Percentiles rank a stretch among this genome's conserved stretches.
Conservation (phyloP, 2,888 invertebrate genomes). For the Stenchaetothrips biformis region DNA sequence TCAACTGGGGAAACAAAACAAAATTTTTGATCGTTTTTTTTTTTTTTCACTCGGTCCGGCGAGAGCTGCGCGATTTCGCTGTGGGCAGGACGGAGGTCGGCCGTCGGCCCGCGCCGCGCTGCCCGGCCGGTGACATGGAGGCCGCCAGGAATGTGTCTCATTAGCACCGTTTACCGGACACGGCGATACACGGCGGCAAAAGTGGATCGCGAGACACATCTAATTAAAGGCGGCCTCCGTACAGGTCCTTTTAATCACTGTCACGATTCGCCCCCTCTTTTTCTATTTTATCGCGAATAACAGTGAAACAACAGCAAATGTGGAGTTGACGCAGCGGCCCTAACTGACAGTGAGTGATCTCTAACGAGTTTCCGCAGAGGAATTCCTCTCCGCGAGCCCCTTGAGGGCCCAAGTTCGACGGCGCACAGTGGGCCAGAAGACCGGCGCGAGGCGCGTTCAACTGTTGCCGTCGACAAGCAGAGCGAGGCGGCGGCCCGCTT, state of each 20-base stretch:
- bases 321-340: not conserved
- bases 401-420: no score
- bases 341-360: slow-evolving; percentile 9
- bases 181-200: slow-evolving; percentile 7
- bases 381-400: not conserved
- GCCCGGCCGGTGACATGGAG: not conserved
- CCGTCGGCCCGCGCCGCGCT: not conserved
- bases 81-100: not conserved
- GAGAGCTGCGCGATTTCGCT: not conserved
- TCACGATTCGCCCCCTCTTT: not conserved
- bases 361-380: not conserved
- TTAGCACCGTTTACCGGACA: slow-evolving; percentile 16
- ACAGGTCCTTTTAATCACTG: not conserved
- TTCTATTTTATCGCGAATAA: not conserved
- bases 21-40: not conserved
- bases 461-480: no score
- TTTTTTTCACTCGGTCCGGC: not conserved
- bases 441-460: no score
- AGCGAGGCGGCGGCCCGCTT: no score
- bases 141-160: slow-evolving; percentile 1
- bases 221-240: not conserved
- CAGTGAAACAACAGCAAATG: not conserved
- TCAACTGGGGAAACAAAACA: not conserved
- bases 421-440: no score
- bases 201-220: not conserved